Conservation (phyloP, 2,113 vertebrate species). For the Gnathonemus echidnorhynchus region DNA sequence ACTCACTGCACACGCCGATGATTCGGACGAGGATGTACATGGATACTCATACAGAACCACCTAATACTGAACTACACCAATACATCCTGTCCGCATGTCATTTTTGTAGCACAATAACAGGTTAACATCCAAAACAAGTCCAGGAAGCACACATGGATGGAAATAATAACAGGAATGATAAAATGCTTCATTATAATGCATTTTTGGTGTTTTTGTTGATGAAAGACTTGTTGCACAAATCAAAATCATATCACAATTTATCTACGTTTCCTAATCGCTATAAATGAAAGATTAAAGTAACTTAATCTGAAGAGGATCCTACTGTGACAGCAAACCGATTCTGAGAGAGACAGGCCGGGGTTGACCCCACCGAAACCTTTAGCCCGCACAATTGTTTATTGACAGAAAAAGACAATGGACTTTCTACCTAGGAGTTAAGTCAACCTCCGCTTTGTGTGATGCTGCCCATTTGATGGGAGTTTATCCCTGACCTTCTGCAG, state of each 20-base stretch:
- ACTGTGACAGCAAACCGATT: not conserved
- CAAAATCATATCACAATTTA: not conserved
- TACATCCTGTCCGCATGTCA: not conserved
- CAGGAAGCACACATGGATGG: not conserved
- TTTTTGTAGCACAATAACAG: not conserved
- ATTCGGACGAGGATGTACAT: not conserved
- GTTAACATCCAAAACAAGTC: not conserved
- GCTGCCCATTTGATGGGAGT: slow-evolving; percentile 78
- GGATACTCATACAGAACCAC: not conserved
- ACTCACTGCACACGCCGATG: not conserved
- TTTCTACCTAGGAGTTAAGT: slow-evolving; percentile 71
- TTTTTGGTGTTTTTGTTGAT: not conserved
- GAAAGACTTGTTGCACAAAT: not conserved
- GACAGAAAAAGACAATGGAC: slow-evolving; percentile 55
- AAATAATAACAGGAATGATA: not conserved
- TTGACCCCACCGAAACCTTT: slow-evolving; percentile 54
- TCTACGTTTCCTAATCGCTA: not conserved
- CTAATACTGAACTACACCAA: not conserved
- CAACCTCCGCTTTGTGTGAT: slow-evolving; percentile 68
- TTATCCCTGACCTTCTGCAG: slow-evolving; percentile 87
- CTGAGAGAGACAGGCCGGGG: slow-evolving; percentile 17
- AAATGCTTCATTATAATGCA: not conserved
- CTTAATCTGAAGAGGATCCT: not conserved
- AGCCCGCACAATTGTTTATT: slow-evolving; percentile 66
- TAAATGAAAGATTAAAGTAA: not conserved